Evolutionary conservation across 2,797 vertebrate species (phyloP), one percentile per base, ranked within the genome.

Genomic region (Esox masquinongy): DNA sequence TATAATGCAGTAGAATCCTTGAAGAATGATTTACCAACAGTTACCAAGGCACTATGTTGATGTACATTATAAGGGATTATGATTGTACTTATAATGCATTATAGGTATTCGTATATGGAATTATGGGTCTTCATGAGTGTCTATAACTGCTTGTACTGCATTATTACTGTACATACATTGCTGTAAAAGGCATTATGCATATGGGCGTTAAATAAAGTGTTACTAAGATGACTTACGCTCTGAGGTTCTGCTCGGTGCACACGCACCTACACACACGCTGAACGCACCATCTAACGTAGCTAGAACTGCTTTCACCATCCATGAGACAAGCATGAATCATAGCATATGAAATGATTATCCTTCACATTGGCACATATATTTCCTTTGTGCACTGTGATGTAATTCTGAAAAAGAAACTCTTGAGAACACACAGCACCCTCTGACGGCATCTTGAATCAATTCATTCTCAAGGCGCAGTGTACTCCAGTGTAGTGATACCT

Each of bases 231-330:
- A 36, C 31, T 49, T 34, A 64, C 68, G 17, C 17, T 68, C 71
- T 69, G 72, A n/a, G 5, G 29, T 51, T 61, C 6, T 3, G 56
- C 49, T 15, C 59, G 14, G 43, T 34, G 7, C 49, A 70, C 73
- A 85, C 74, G 79, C 6, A 43, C 56, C 2, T 49, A 70, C 73
- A 85, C 74, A 79, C 5, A 36, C 56, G 0, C 11, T 11, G 22
- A 61, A 24, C 56, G 19, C 56, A 61, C 19, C n/a, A 24, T 61
- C 56, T n/a, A 61, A 61, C 8, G 22, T 61, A 24, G 56, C 39
- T 31, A 1, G 2, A 1, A n/a, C 68, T 67, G 72, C 73, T 81
- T 79, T 74, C 68, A 70, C 64, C 56, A 61, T 61, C 56, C 56
- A 24, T 56, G n/a, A 56, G n/a, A 56, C 53, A 19, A 56, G n/a